Base-by-base conservation (phyloP, 1,140 invertebrate genomes). In the Drosophila erecta region DNA sequence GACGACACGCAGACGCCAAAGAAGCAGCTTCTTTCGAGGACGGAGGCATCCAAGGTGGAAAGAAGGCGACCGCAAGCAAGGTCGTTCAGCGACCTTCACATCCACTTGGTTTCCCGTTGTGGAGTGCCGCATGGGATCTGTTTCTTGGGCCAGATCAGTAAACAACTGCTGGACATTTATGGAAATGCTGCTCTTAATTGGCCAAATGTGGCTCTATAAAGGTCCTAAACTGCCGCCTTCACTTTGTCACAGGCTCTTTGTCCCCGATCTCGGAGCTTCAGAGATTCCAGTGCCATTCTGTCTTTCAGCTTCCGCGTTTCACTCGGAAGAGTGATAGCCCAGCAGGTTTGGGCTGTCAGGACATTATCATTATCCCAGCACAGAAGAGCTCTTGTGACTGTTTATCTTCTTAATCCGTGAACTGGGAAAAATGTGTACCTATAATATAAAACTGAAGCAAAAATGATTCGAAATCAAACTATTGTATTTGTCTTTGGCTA, bases 21-120 rank as follows among this genome's bases (percentile, higher is more conserved):
- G 58, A 47, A 41, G 61, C 27, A 41, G 57, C 44, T 33, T 17
- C 27, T 15, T 30, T 33, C 10, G 44, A 62, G 30, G 44, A 62
- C 24, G 37, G 22, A 74, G 41, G 64, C 8, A 60, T 53, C 14
- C 15, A 46, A 53, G 35, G 37, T 44, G 58, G 43, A 37, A 67
- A 46, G 46, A 37, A 74, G 59, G 46, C 77, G 83, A 90, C 83
- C 89, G 80, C 80, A 81, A 89, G 89, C 89, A 90, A 90, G 89
- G 89, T 58, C 89, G 89, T 89, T 79, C 75, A 75, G 79, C 74
- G 85, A 89, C 85, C 85, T 89, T 89, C 67, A 54, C 53, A 30
- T 76, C 57, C 57, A 77, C 56, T 44, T 43, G 44, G 50, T 72
- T 75, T 74, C 75, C 78, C 64, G 64, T 67, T 67, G 71, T 17